These are phyloP conservation scores for Amyelois transitella DNA, from an alignment of 1,140 invertebrate species.

Conservation along the genomic window DNA sequence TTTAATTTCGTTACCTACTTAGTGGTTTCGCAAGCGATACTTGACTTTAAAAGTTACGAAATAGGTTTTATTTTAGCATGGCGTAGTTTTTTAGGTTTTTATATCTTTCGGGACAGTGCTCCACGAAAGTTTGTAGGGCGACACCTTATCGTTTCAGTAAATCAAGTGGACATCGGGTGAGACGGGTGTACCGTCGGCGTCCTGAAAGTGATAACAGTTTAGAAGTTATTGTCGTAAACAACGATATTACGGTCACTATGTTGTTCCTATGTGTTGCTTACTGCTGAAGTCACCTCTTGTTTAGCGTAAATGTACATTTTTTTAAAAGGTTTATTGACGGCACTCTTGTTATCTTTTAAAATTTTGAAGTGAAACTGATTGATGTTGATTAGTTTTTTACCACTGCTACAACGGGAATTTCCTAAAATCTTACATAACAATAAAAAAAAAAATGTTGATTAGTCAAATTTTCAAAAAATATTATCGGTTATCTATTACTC, in stretches of 20 bases:
- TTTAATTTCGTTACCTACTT: constrained; percentile 1
- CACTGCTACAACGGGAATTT: too few species aligned
- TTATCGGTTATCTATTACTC: too few species aligned
- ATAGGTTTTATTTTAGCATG: constrained; percentile 5
- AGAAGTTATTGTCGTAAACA: constrained; percentile 55
- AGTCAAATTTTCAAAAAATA: too few species aligned
- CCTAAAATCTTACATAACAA: too few species aligned
- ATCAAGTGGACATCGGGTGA: constrained; percentile 68
- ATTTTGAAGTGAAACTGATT: too few species aligned
- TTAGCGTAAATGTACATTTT: not conserved
- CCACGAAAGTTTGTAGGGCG: constrained; percentile 66
- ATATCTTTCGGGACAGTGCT: constrained; percentile 57
- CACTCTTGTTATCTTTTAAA: too few species aligned
- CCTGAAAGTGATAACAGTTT: constrained; percentile 64
- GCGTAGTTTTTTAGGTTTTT: constrained; percentile 56
- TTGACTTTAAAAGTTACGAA: not conserved
- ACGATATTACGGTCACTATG: constrained; percentile 39
- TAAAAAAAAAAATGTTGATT: too few species aligned
- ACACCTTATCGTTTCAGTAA: constrained; percentile 68
- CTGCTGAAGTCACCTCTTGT: constrained; percentile 5
- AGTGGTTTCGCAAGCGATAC: not conserved
- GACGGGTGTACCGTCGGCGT: constrained; percentile 46
- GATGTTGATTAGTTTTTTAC: too few species aligned
- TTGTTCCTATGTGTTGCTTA: not conserved
- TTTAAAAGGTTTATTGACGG: too few species aligned